Conservation (phyloP, 2,888 invertebrate genomes). For the Sphaerophoria taeniata region DNA sequence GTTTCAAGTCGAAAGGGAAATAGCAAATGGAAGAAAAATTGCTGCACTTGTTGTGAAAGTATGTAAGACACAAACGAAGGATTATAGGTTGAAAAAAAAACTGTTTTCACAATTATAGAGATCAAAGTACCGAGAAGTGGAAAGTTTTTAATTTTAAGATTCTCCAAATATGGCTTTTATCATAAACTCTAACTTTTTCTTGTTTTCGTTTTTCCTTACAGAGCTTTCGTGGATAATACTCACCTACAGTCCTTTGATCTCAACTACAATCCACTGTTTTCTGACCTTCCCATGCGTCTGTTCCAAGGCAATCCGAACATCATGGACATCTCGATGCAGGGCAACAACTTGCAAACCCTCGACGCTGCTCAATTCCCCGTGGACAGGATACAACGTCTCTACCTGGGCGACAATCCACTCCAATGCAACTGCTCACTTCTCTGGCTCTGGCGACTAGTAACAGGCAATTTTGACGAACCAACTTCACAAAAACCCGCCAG, state of each 20-base stretch:
- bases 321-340: conserved; percentile 89
- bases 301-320: conserved; percentile 93
- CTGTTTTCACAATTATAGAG: too few relatives aligned
- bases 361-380: conserved; percentile 93
- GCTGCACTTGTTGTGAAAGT: neutral
- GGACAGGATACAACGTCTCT: conserved; percentile 89
- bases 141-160: neutral
- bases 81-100: neutral
- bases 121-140: neutral
- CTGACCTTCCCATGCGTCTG: conserved; percentile 90
- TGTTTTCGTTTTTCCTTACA: conserved; percentile 76
- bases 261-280: conserved; percentile 90
- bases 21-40: neutral
- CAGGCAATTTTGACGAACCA: conserved; percentile 80
- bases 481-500: conserved; percentile 72
- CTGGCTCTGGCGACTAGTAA: conserved; percentile 91
- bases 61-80: neutral
- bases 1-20: neutral
- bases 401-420: conserved; percentile 92
- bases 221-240: conserved; percentile 93
- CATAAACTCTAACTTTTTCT: neutral
- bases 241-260: conserved; percentile 90
- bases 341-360: conserved; percentile 89
- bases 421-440: conserved; percentile 93
- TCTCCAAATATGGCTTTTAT: neutral